Percentiles rank a stretch among this genome's conserved stretches.
phyloP scores from a whole-genome alignment of 2,888 invertebrate species.

The Chromoteleia sp. region DNA sequence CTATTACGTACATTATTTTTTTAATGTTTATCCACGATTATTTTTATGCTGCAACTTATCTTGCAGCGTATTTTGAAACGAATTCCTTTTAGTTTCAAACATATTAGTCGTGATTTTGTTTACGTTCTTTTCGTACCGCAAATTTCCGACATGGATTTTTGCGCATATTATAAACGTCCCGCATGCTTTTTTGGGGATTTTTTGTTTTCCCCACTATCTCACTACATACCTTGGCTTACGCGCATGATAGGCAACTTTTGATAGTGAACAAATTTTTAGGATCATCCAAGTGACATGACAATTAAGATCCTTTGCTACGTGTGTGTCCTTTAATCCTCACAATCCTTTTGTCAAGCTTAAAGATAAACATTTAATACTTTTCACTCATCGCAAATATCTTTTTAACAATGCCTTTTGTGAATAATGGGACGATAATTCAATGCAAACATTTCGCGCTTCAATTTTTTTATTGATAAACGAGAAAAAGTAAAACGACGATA shows the following conservation, averaged over 20 bases:
- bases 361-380: slow-evolving; percentile 57
- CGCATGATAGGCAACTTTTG: slow-evolving; percentile 81
- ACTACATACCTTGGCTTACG: slow-evolving; percentile 82
- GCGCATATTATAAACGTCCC: slow-evolving; percentile 76
- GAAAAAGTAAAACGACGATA: not conserved
- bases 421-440: slow-evolving; percentile 58
- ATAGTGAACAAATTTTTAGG: slow-evolving; percentile 69
- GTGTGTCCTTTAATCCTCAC: slow-evolving; percentile 63
- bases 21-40: not conserved
- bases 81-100: slow-evolving; percentile 47
- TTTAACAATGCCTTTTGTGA: slow-evolving; percentile 67
- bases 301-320: slow-evolving; percentile 50
- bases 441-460: slow-evolving; percentile 41
- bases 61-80: slow-evolving; percentile 59
- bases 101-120: slow-evolving; percentile 65
- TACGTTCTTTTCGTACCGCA: slow-evolving; percentile 54
- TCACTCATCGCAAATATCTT: slow-evolving; percentile 62
- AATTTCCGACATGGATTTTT: slow-evolving; percentile 36
- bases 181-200: slow-evolving; percentile 82
- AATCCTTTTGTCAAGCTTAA: slow-evolving; percentile 60
- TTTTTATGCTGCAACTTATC: slow-evolving; percentile 24
- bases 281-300: slow-evolving; percentile 62
- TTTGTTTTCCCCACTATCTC: slow-evolving; percentile 78
- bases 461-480: slow-evolving; percentile 20
- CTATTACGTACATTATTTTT: slow-evolving; percentile 7